A percentile compares a stretch with the other conserved stretches of the same genome.
Conservation (phyloP, 1,140 invertebrate genomes). For the Planococcus citri region DNA sequence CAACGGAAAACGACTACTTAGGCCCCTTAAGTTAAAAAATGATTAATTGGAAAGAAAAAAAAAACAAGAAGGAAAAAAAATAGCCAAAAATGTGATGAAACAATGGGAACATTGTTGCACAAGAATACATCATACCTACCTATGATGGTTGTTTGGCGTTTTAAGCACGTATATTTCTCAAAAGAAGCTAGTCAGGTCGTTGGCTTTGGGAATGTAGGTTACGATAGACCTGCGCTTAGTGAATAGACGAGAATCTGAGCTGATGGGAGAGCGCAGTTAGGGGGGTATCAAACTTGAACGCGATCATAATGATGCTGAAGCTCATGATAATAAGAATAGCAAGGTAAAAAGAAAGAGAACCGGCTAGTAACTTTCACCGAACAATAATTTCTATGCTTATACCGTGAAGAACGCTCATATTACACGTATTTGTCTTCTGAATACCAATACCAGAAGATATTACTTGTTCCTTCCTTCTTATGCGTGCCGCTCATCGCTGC, state of each 20-base stretch:
- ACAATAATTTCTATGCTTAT: constrained; percentile 15
- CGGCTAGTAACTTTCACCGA: constrained; percentile 19
- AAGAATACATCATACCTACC: constrained; percentile 2
- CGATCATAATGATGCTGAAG: constrained; percentile 16
- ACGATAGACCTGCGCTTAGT: constrained; percentile 4
- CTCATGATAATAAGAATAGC: constrained; percentile 16
- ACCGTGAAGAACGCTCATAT: constrained; percentile 16
- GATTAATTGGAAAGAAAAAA: neutral
- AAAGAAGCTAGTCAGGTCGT: constrained; percentile 10
- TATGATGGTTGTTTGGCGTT: neutral
- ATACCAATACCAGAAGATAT: constrained; percentile 10
- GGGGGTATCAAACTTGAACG: neutral
- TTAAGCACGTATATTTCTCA: neutral
- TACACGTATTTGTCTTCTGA: constrained; percentile 20
- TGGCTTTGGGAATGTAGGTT: constrained; percentile 2
- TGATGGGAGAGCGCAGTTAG: neutral
- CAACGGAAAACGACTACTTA: no score
- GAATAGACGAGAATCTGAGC: no score
- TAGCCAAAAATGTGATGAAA: neutral
- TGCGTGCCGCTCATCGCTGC: no score
- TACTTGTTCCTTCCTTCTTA: neutral
- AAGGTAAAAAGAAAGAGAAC: constrained; percentile 15
- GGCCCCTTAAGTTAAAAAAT: no score
- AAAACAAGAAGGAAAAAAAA: neutral
- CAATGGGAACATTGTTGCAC: constrained; percentile 10